Percentiles rank a stretch among this genome's conserved stretches.
Evolutionary conservation across 2,797 vertebrate genomes (phyloP).

Genomic region (Heterohyrax brucei): DNA sequence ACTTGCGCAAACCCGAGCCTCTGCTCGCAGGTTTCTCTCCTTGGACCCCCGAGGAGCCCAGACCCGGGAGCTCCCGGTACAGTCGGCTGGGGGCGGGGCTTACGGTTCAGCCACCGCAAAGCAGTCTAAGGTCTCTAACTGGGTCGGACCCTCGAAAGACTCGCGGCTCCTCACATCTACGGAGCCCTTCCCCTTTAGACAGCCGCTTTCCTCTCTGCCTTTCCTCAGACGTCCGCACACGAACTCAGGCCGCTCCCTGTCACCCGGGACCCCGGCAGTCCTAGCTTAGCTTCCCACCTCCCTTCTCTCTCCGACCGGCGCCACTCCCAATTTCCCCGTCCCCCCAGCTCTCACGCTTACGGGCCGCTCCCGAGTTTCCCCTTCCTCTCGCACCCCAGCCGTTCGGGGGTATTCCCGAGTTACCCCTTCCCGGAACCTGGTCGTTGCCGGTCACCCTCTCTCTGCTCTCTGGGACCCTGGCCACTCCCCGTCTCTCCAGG

Average conservation of each 20-base stretch:
- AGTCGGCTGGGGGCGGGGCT: conserved; percentile 9
- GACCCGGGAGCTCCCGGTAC: neutral
- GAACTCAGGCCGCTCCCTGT: conserved; percentile 38
- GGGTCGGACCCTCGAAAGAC: conserved; percentile 29
- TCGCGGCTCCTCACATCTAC: neutral
- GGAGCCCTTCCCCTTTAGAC: neutral
- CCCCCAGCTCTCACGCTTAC: neutral
- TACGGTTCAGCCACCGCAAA: neutral
- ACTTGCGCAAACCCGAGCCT: conserved; percentile 17
- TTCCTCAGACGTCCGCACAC: neutral
- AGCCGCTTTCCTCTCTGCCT: neutral
- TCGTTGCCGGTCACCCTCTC: neutral
- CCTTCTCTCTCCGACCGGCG: conserved; percentile 1
- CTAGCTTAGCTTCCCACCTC: neutral
- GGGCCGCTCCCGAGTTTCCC: conserved; percentile 12
- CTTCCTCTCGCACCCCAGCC: neutral
- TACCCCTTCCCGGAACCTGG: neutral
- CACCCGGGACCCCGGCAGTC: conserved; percentile 34
- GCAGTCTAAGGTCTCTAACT: conserved; percentile 44
- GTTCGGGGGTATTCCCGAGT: neutral
- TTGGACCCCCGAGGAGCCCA: neutral
- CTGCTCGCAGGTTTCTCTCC: neutral
- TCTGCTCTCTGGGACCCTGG: conserved; percentile 13
- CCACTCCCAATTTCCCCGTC: conserved; percentile 65
- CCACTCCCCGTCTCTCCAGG: conserved; percentile 34